These are phyloP conservation scores for Goniozus legneri DNA, from an alignment of 1,140 invertebrate genomes.

Conservation along the genomic window DNA sequence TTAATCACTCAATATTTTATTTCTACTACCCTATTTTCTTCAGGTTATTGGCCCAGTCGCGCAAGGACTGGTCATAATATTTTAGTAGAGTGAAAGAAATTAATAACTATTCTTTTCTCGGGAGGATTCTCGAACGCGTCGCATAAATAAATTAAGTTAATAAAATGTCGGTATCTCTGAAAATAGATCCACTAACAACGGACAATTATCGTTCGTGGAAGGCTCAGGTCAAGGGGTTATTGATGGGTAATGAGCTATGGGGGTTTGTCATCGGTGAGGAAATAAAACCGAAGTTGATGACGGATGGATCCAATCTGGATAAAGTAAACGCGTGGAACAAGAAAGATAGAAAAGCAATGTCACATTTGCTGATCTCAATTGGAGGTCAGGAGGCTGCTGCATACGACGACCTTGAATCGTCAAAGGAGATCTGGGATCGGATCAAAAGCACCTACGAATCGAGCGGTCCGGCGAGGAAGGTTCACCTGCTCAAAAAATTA, in stretches of 20 bases:
- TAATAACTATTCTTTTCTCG: too few species aligned
- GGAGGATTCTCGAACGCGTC: too few species aligned
- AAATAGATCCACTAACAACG: neutral
- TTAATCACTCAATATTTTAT: too few species aligned
- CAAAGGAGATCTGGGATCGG: neutral
- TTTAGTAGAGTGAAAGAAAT: too few species aligned
- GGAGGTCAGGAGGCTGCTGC: neutral
- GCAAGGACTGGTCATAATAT: too few species aligned
- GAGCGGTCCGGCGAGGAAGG: neutral
- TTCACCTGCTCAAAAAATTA: neutral
- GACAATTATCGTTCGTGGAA: constrained; percentile 4
- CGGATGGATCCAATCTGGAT: neutral
- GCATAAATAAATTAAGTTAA: too few species aligned
- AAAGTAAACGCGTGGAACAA: neutral
- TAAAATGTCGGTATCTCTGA: too few species aligned
- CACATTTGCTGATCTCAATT: neutral
- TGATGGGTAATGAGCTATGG: too few species aligned
- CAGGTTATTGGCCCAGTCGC: too few species aligned
- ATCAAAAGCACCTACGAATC: neutral
- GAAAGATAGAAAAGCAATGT: neutral
- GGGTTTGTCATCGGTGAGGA: neutral
- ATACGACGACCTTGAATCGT: neutral
- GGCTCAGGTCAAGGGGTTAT: neutral
- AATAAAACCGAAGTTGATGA: neutral
- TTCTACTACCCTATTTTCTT: too few species aligned